Base-by-base conservation (phyloP, 2,888 invertebrate genomes). In the Teinopalpus imperialis region DNA sequence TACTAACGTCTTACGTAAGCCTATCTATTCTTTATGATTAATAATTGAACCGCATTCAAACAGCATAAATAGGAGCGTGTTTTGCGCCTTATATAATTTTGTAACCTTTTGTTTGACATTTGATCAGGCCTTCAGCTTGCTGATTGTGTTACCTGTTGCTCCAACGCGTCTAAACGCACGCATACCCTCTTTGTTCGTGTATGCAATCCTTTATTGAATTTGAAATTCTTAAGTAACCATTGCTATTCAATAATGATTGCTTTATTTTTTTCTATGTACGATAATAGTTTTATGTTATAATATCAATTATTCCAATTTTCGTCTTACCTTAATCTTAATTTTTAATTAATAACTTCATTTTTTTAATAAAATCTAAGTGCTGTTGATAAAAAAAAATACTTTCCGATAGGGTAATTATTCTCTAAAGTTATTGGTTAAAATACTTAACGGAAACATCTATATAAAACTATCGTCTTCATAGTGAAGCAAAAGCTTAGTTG, bases 21-120 rank as follows among this genome's bases (percentile, higher is more conserved):
- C 61, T 66, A 65, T 59, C 64, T 55, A 63, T 27, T 26, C 34
- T 29, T 35, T 69, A 69, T 75, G 77, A 82, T 81, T 81, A 80
- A 73, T 67, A 73, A 74, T 78, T 74, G 70, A 53, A 57, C 71
- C 75, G 71, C 72, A 69, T 70, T 69, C 69, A 59, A 63, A 61
- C n/a, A 61, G 56, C 60, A 56, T 65, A 54, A 65, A 63, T 67
- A 63, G 54, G 63, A 54, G 53, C 31, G 44, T 48, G 56, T 54
- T 57, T 54, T 53, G 58, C 57, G 56, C 55, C 66, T 81, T 82
- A 80, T 66, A 70, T 82, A 81, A 82, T 77, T 65, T 66, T 61
- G 71, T 59, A 80, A 79, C 79, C 76, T 82, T 81, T 82, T 70
- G 70, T 77, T 65, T 75, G 75, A 72, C 76, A 80, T 81, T 81